Evolutionary conservation across 2,113 vertebrate genomes (phyloP), one percentile per base, ranked within the genome.

Genomic region (Pseudorectes ferrugineus): DNA sequence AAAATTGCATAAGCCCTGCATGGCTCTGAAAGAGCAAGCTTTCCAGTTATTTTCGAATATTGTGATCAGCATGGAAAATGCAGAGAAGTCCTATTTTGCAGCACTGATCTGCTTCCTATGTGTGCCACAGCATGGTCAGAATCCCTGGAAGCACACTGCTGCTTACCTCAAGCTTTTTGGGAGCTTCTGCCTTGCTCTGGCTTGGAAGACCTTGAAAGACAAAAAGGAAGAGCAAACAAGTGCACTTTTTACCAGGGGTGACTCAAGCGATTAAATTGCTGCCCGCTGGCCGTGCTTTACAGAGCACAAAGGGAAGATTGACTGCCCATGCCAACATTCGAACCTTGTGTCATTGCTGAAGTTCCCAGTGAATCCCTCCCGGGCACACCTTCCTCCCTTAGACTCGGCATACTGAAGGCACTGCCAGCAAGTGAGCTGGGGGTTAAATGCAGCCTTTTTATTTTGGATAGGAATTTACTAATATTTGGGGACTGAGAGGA

Each of bases 251-350:
- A 26, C 10, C 24, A 85, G 57, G 61, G 18, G 16, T 65, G 48
- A 85, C 58, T 7, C 35, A 23, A 51, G 36, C 0, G 0, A 75
- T 58, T n/a, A 57, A 81, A 65, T 13, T 1, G 11, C 43, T 6
- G 4, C 20, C 52, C 0, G 0, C 22, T 85, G 66, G 16, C 46
- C 0, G 0, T 59, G 74, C 84, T 80, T 51, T 35, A 26, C 38
- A n/a, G 45, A 58, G 54, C 42, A 61, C 46, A 81, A 40, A 63
- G 70, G 52, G 66, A 61, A 43, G 77, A 71, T 0, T 45, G 76
- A 51, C 43, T 61, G 78, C 35, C 75, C 4, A 1, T 18, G n/a
- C 10, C 0, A 3, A 57, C 68, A 25, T 6, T 28, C 10, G 63
- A 79, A 33, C 76, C 46, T 77, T 8, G 28, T n/a, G 71, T 19